Evolutionary conservation across 2,888 invertebrate genomes (phyloP).

Genomic region (Idaea aversata): DNA sequence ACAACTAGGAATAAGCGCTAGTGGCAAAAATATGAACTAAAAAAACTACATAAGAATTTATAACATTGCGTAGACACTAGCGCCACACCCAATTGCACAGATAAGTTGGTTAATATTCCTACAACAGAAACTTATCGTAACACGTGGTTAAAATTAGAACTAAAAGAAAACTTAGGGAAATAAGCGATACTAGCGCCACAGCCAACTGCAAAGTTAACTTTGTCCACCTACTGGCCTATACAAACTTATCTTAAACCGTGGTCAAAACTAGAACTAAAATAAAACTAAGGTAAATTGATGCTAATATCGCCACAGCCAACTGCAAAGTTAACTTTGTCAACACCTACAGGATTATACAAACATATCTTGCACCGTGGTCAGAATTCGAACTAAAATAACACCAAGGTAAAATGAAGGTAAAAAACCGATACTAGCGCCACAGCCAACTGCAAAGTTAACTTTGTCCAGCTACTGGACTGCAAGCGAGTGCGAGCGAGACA

Average conservation of each 20-base stretch:
- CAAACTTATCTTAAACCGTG: background rate
- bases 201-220: background rate
- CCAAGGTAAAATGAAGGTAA: background rate
- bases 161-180: background rate
- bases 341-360: background rate
- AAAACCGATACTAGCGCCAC: background rate
- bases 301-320: background rate
- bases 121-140: background rate
- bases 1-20: background rate
- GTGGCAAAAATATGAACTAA: background rate
- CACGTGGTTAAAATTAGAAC: background rate
- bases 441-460: background rate
- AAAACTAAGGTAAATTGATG: background rate
- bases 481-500: conserved; percentile 30
- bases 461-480: background rate
- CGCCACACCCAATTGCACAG: background rate
- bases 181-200: background rate
- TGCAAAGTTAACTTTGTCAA: background rate
- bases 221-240: background rate
- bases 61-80: background rate
- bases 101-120: background rate
- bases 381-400: too few relatives aligned
- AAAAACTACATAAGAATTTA: background rate
- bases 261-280: too few relatives aligned
- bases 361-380: too few relatives aligned